These are phyloP conservation scores for Botrylloides violaceus DNA, from an alignment of 23 tunicate species.

Conservation along the genomic window DNA sequence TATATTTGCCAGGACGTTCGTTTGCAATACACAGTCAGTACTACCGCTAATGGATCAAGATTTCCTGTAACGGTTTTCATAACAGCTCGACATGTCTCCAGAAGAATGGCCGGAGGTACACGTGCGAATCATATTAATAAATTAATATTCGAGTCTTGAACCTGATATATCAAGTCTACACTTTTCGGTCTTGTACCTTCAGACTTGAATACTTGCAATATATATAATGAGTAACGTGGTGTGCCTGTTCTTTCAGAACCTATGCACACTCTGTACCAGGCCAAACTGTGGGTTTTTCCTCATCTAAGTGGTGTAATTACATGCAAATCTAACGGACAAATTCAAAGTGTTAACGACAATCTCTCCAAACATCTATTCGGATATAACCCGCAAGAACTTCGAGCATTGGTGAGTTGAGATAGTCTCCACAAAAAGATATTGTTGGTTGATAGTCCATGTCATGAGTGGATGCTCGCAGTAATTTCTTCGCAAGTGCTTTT, in stretches of 20 bases:
- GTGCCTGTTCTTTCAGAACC: too few species aligned
- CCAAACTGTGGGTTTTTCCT: slow-evolving; percentile 51
- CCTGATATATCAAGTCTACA: too few species aligned
- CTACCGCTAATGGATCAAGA: slow-evolving; percentile 27
- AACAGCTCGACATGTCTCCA: slow-evolving; percentile 30
- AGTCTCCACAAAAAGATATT: too few species aligned
- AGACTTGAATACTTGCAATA: too few species aligned
- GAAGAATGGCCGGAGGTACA: not conserved
- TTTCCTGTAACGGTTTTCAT: slow-evolving; percentile 55
- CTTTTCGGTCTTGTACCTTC: too few species aligned
- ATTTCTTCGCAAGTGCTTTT: not conserved
- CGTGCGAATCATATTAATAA: too few species aligned
- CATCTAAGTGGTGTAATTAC: slow-evolving; percentile 49
- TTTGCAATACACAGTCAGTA: slow-evolving; percentile 36
- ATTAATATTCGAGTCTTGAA: too few species aligned
- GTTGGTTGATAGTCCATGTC: not conserved
- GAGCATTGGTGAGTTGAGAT: slow-evolving; percentile 29
- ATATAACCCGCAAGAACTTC: slow-evolving; percentile 28
- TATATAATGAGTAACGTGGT: too few species aligned
- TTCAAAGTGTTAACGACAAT: slow-evolving; percentile 36
- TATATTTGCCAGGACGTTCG: slow-evolving; percentile 43
- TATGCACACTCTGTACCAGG: not conserved
- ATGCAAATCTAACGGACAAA: slow-evolving; percentile 19
- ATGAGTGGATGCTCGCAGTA: not conserved
- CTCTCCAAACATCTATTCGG: slow-evolving; percentile 54